phyloP scores from a whole-genome alignment of 2,797 vertebrate species.

The Tenualosa thibaudeaui region DNA sequence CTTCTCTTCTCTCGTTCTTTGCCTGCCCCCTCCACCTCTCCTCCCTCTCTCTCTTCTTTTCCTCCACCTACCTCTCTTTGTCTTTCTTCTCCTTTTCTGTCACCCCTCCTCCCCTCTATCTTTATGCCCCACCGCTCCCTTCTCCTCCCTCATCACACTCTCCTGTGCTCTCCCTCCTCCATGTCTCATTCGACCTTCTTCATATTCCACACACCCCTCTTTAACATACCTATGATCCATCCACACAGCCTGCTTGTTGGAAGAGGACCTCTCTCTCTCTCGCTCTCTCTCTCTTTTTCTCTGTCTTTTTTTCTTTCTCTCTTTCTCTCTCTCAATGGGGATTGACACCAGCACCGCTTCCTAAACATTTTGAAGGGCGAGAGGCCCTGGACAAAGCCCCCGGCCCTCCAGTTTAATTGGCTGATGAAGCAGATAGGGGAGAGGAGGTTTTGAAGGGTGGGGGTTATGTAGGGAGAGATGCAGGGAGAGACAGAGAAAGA shows the following conservation, averaged over 20 bases:
- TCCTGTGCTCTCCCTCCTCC: constrained; percentile 57
- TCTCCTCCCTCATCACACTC: constrained; percentile 5
- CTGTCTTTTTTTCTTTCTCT: too few species aligned
- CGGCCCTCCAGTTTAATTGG: constrained; percentile 76
- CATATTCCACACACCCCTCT: background rate
- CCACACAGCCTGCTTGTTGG: constrained; percentile 38
- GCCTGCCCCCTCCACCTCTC: background rate
- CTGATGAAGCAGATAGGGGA: constrained; percentile 74
- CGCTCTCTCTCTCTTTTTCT: too few species aligned
- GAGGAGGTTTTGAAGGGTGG: constrained; percentile 65
- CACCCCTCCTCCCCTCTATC: background rate
- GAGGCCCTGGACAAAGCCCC: constrained; percentile 70
- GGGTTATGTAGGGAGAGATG: constrained; percentile 42
- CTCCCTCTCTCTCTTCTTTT: background rate
- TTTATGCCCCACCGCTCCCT: background rate
- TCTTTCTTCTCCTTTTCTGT: background rate
- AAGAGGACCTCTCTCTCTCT: constrained; percentile 21
- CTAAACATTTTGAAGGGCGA: constrained; percentile 71
- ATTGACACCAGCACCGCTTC: constrained; percentile 64
- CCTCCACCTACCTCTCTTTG: constrained; percentile 24
- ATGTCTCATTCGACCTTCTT: background rate
- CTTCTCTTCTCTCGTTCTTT: background rate
- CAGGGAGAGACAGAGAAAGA: background rate
- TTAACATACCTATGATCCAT: background rate
- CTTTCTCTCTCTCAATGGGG: constrained; percentile 54